Conservation (phyloP, 2,113 vertebrate species). For the Gobiocypris rarus region DNA sequence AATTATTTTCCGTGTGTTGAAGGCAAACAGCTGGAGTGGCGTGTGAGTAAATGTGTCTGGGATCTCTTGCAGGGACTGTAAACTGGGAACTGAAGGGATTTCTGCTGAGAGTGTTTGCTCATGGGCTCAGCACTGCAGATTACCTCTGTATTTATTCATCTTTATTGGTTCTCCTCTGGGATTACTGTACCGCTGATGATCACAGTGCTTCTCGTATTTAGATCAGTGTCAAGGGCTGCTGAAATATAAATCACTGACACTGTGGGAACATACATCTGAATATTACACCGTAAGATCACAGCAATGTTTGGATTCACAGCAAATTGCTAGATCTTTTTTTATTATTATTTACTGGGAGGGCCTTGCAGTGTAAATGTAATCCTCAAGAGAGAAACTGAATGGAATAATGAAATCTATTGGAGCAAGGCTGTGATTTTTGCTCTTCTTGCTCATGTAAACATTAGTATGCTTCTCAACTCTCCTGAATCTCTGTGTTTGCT, state of each 20-base stretch:
- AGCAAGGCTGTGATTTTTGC: background rate
- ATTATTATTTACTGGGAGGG: background rate
- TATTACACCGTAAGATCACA: background rate
- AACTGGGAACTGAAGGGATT: background rate
- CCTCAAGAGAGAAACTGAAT: background rate
- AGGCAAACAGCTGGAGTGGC: background rate
- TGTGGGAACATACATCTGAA: slow-evolving; percentile 16
- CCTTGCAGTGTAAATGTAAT: background rate
- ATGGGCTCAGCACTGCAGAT: slow-evolving; percentile 29
- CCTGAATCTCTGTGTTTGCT: background rate
- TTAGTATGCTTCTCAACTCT: background rate
- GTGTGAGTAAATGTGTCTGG: background rate
- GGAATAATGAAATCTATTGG: background rate
- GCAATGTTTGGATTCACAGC: no score
- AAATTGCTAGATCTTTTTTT: no score
- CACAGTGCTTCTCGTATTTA: background rate
- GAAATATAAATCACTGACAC: slow-evolving; percentile 6
- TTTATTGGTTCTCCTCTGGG: slow-evolving; percentile 38
- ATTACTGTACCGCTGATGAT: slow-evolving; percentile 32
- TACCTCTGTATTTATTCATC: slow-evolving; percentile 39
- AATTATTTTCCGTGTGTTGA: background rate
- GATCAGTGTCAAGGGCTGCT: background rate
- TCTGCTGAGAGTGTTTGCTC: background rate
- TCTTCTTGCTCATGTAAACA: background rate
- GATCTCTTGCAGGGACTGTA: background rate